These are phyloP conservation scores for Ceratosolen fusciceps DNA, from an alignment of 1,140 invertebrate species.

Conservation along the genomic window DNA sequence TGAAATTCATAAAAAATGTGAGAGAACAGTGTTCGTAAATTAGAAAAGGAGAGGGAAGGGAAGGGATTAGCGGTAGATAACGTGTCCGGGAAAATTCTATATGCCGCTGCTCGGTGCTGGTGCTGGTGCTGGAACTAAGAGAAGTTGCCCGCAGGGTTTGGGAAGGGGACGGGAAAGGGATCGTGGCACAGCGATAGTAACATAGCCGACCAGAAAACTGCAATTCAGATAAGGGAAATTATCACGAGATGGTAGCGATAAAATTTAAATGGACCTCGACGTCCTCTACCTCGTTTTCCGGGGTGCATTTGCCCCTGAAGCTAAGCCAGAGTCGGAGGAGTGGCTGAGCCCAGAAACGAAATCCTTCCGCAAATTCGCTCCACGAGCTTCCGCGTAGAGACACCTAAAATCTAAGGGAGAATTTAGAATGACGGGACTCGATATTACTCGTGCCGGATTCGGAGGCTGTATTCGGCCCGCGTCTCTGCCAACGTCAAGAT, in stretches of 20 bases:
- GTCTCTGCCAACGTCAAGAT: constrained; percentile 3
- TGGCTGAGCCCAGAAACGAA: background rate
- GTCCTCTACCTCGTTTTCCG: background rate
- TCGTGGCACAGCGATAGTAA: background rate
- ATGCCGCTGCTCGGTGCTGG: background rate
- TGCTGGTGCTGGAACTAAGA: background rate
- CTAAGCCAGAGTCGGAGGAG: background rate
- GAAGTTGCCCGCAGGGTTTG: no score
- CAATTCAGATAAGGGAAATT: constrained; percentile 57
- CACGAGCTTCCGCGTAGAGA: constrained; percentile 31
- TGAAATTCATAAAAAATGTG: constrained; percentile 29
- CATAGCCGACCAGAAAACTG: constrained; percentile 45
- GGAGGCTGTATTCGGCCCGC: background rate
- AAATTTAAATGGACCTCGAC: constrained; percentile 52
- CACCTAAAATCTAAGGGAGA: constrained; percentile 46
- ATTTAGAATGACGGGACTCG: constrained; percentile 42
- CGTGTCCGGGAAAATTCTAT: background rate
- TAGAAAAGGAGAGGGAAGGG: constrained; percentile 10
- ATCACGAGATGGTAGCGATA: constrained; percentile 52
- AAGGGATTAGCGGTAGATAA: constrained; percentile 6
- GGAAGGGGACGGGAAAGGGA: background rate
- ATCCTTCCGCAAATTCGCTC: constrained; percentile 53
- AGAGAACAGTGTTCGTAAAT: constrained; percentile 39
- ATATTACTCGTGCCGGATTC: no score
- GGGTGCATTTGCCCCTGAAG: background rate